Evolutionary conservation across 2,113 vertebrate species (phyloP).

Genomic region (Mobula birostris): DNA sequence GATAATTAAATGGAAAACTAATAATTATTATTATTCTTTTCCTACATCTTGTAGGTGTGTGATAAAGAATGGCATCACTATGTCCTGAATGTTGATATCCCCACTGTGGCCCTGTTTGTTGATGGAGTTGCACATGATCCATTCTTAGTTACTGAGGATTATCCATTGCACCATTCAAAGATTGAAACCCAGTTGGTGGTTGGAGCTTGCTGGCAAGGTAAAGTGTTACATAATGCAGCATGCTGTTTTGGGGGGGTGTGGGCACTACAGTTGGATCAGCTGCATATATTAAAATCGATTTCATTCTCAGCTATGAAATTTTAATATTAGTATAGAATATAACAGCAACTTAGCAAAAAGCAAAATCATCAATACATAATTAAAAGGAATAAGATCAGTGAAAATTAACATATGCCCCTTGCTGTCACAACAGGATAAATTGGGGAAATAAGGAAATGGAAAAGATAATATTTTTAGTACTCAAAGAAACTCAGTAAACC

Average conservation of each 20-base stretch:
- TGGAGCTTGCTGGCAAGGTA: conserved; percentile 98
- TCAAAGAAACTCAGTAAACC: too few species aligned
- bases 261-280: neutral
- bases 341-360: too few species aligned
- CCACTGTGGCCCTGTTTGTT: conserved; percentile 74
- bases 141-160: conserved; percentile 89
- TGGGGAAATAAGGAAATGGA: too few species aligned
- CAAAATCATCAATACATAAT: too few species aligned
- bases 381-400: too few species aligned
- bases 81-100: conserved; percentile 82
- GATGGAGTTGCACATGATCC: conserved; percentile 82
- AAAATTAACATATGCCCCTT: too few species aligned
- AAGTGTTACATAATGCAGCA: neutral
- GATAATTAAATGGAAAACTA: too few species aligned
- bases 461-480: too few species aligned
- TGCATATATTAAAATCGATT: neutral
- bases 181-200: conserved; percentile 85
- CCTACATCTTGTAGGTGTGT: conserved; percentile 64
- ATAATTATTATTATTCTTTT: neutral
- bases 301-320: neutral
- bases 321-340: too few species aligned
- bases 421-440: too few species aligned
- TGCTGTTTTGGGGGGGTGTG: neutral
- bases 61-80: conserved; percentile 98
- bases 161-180: conserved; percentile 78